Evolutionary conservation across 2,888 invertebrate species (phyloP).

Genomic region (Tipula vernalis): DNA sequence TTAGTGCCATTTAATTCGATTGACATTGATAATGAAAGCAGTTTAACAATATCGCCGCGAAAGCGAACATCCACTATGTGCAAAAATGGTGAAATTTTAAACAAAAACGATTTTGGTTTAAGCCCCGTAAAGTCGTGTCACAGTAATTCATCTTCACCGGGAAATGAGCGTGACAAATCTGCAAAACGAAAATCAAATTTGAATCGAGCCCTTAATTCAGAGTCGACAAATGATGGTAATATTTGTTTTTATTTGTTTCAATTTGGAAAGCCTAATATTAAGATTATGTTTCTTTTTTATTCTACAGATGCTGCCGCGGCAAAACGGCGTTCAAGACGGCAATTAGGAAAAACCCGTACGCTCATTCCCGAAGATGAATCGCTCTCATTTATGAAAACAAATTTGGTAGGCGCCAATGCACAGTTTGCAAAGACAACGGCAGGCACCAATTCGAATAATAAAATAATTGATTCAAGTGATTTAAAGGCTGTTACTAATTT

Average conservation of each 20-base stretch:
- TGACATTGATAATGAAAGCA: background rate
- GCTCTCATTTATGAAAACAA: background rate
- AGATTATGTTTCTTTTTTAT: background rate
- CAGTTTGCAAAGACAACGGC: background rate
- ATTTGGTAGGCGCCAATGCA: background rate
- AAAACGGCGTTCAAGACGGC: slow-evolving; percentile 32
- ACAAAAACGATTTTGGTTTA: slow-evolving; percentile 19
- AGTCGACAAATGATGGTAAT: slow-evolving; percentile 33
- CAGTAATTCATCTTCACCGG: slow-evolving; percentile 23
- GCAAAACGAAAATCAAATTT: slow-evolving; percentile 52
- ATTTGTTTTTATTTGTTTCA: slow-evolving; percentile 15
- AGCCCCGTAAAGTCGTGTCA: slow-evolving; percentile 20
- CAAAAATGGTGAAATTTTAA: background rate
- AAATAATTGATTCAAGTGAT: background rate
- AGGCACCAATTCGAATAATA: background rate
- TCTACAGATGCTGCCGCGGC: slow-evolving; percentile 33
- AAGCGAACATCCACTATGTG: slow-evolving; percentile 25
- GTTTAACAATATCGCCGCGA: background rate
- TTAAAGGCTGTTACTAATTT: slow-evolving; percentile 4
- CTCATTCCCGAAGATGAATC: slow-evolving; percentile 28
- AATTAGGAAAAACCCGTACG: slow-evolving; percentile 30
- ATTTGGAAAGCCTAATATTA: background rate
- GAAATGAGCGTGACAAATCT: slow-evolving; percentile 44
- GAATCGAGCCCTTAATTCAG: slow-evolving; percentile 41
- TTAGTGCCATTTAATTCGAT: slow-evolving; percentile 16